A percentile compares a stretch with the other conserved stretches of the same genome.
These are phyloP conservation scores for Drosophila truncata DNA, from an alignment of 1,140 invertebrate genomes.

Conservation along the genomic window DNA sequence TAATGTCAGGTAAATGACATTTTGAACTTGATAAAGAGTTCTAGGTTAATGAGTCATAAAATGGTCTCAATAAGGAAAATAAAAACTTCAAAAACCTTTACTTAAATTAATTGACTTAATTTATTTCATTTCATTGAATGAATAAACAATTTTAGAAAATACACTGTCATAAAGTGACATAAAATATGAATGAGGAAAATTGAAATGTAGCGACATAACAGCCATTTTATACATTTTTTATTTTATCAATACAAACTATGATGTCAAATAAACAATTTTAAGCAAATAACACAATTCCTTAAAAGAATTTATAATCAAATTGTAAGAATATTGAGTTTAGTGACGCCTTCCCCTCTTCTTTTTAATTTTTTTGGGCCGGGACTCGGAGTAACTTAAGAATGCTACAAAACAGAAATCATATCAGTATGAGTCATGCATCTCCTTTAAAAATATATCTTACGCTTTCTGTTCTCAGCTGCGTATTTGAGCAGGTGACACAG, in stretches of 20 bases:
- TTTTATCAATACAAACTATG: too few relatives aligned
- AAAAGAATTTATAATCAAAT: background rate
- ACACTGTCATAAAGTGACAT: too few relatives aligned
- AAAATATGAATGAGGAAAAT: too few relatives aligned
- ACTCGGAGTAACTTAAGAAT: constrained; percentile 22
- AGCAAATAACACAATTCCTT: too few relatives aligned
- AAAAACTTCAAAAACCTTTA: too few relatives aligned
- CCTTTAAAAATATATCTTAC: background rate
- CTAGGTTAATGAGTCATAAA: background rate
- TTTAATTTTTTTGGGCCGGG: background rate
- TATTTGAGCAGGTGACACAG: constrained; percentile 20
- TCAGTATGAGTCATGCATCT: background rate
- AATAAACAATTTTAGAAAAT: too few relatives aligned
- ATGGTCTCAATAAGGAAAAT: background rate
- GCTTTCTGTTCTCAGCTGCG: constrained; percentile 19
- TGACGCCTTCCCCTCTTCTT: accelerated
- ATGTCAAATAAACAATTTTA: background rate
- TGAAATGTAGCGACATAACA: too few relatives aligned
- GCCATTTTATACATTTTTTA: too few relatives aligned
- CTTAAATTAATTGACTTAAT: too few relatives aligned
- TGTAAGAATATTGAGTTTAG: background rate
- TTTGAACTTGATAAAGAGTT: background rate
- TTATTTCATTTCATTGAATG: too few relatives aligned
- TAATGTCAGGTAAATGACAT: background rate
- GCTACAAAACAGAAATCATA: constrained; percentile 2